Base-by-base conservation (phyloP, 2,113 vertebrate genomes). In the Pontoporia blainvillei region DNA sequence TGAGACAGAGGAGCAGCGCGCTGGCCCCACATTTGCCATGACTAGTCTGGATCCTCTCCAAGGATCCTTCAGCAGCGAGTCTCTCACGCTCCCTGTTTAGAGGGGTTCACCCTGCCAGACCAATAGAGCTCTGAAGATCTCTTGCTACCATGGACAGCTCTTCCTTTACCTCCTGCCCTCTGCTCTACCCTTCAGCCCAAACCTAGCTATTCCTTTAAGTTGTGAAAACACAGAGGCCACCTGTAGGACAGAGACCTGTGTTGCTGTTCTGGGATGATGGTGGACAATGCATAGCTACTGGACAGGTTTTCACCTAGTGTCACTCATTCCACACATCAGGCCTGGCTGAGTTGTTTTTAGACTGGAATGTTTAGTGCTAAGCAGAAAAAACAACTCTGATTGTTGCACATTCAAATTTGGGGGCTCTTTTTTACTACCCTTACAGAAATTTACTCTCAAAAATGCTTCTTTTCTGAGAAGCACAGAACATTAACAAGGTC, bases 241-340 rank as follows among this genome's bases (percentile, higher is more conserved):
- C 6, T 25, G 44, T 76, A 57, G 39, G 44, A 27, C 0, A 18
- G 78, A 21, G 10, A 34, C 46, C 49, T 8, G 3, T 1, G 12
- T 10, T 54, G 27, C 36, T 59, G 11, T 41, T 29, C 54, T 72
- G 54, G 12, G 31, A 57, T 1, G 31, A 57, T 1, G 1, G 39
- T 14, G n/a, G 44, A 23, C 44, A 20, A 6, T 2, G 1, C 8
- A 2, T 12, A 49, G 7, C 34, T n/a, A 5, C 27, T 36, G 13
- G 52, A 15, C 41, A 57, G 62, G 20, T 11, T 36, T 39, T 25
- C 23, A 59, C 5, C 25, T 7, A 25, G 23, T 20, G 52, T 61
- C 64, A 10, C n/a, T 62, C 23, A 0, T 4, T 64, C 67, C 23
- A 59, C 29, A 3, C 62, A 25, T 36, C 8, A 25, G 61, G 14